These are phyloP conservation scores for Sycophila sp. DNA, from an alignment of 1,140 invertebrate genomes.

Conservation along the genomic window DNA sequence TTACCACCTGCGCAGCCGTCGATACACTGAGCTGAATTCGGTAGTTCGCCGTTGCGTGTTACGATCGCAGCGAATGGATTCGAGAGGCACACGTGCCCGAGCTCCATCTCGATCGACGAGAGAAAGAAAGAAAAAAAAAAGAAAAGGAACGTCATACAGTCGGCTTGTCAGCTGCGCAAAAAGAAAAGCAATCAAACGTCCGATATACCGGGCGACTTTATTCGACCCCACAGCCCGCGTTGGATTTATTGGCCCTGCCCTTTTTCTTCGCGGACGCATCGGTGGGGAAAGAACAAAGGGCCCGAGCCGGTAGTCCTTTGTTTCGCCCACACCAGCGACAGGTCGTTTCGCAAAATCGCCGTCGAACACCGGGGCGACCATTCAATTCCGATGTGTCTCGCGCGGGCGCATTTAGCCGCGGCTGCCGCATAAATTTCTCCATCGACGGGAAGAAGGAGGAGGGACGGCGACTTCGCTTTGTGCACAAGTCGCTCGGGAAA, in stretches of 20 bases:
- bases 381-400: conserved; percentile 17
- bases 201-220: too few relatives aligned
- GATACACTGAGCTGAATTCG: too few relatives aligned
- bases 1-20: too few relatives aligned
- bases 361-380: background rate
- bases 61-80: too few relatives aligned
- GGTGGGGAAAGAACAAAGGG: background rate
- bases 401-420: conserved; percentile 3
- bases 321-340: conserved; percentile 34
- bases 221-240: too few relatives aligned
- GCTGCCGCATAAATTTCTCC: conserved; percentile 22
- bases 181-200: background rate
- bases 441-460: background rate
- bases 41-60: too few relatives aligned
- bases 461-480: background rate
- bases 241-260: too few relatives aligned
- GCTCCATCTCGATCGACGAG: too few relatives aligned
- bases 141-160: too few relatives aligned
- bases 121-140: background rate
- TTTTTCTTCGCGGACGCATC: background rate
- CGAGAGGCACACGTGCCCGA: too few relatives aligned
- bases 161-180: too few relatives aligned
- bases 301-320: conserved; percentile 28
- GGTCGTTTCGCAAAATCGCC: conserved; percentile 31
- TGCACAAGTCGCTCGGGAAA: background rate